These are phyloP conservation scores for Microtus agrestis DNA, from an alignment of 2,797 vertebrate genomes.

Conservation along the genomic window DNA sequence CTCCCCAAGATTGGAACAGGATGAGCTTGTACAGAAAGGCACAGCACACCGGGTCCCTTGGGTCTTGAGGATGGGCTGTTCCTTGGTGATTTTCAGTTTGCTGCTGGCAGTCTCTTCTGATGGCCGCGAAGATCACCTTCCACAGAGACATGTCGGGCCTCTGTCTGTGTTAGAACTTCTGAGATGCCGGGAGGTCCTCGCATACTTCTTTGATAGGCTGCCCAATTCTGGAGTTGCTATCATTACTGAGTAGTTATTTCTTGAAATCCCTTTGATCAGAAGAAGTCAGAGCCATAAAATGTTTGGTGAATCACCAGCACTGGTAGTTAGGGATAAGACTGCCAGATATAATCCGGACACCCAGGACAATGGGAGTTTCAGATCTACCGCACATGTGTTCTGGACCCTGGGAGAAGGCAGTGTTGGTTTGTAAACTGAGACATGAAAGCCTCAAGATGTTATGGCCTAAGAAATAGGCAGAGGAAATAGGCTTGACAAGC, in stretches of 20 bases:
- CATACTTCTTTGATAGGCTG: neutral
- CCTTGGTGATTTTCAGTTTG: neutral
- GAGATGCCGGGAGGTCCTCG: neutral
- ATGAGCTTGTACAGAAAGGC: neutral
- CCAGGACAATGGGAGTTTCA: slow-evolving; percentile 24
- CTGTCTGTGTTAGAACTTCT: slow-evolving; percentile 10
- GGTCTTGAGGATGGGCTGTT: neutral
- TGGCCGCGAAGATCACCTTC: neutral
- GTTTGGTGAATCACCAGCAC: neutral
- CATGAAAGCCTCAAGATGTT: neutral
- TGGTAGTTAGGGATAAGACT: neutral
- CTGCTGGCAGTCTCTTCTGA: neutral
- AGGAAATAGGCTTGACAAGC: slow-evolving; percentile 19
- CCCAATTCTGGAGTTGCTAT: neutral
- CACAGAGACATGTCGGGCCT: neutral
- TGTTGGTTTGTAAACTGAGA: neutral
- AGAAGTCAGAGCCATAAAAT: slow-evolving; percentile 5
- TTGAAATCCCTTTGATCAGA: slow-evolving; percentile 60
- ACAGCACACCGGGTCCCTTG: neutral
- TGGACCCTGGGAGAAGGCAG: neutral
- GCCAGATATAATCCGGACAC: neutral
- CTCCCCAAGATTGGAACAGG: neutral
- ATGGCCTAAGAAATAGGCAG: neutral
- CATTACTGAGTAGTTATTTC: slow-evolving; percentile 32
- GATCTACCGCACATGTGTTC: neutral